Percentiles rank a stretch among this genome's conserved stretches.
Evolutionary conservation across 2,888 invertebrate genomes (phyloP).

Genomic region (Drosophila fulvimacula): DNA sequence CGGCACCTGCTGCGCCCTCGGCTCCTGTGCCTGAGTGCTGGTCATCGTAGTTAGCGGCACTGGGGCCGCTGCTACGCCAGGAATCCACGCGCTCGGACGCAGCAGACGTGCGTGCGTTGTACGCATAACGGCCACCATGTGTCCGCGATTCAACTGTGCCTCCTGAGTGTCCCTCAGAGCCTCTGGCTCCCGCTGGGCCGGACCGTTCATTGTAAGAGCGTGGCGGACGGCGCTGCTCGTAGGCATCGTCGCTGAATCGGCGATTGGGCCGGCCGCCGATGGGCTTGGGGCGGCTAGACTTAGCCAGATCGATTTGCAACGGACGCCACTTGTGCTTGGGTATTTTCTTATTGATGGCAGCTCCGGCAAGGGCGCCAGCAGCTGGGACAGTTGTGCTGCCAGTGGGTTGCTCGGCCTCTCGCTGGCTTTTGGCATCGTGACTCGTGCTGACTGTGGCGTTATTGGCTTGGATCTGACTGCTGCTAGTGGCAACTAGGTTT

Average conservation of each 20-base stretch:
- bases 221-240: slow-evolving; percentile 68
- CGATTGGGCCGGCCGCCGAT: slow-evolving; percentile 87
- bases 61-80: slow-evolving; percentile 84
- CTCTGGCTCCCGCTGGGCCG: slow-evolving; percentile 71
- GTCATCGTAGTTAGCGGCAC: slow-evolving; percentile 58
- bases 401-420: slow-evolving; percentile 61
- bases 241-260: slow-evolving; percentile 73
- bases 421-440: slow-evolving; percentile 72
- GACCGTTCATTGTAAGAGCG: slow-evolving; percentile 63
- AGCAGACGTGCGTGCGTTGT: slow-evolving; percentile 71
- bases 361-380: slow-evolving; percentile 65
- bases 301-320: slow-evolving; percentile 91
- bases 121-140: slow-evolving; percentile 78
- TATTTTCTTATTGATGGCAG: slow-evolving; percentile 83
- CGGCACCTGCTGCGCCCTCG: slow-evolving; percentile 55
- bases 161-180: slow-evolving; percentile 44
- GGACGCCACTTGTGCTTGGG: slow-evolving; percentile 95
- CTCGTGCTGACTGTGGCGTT: slow-evolving; percentile 66
- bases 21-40: slow-evolving; percentile 49
- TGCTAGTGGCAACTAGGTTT: slow-evolving; percentile 41
- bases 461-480: slow-evolving; percentile 44
- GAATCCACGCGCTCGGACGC: slow-evolving; percentile 82
- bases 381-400: slow-evolving; percentile 61
- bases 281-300: slow-evolving; percentile 88
- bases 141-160: slow-evolving; percentile 68